Percentiles rank a stretch among this genome's conserved stretches.
These are phyloP conservation scores for Crossocerus cetratus DNA, from an alignment of 2,888 invertebrate species.

Conservation along the genomic window DNA sequence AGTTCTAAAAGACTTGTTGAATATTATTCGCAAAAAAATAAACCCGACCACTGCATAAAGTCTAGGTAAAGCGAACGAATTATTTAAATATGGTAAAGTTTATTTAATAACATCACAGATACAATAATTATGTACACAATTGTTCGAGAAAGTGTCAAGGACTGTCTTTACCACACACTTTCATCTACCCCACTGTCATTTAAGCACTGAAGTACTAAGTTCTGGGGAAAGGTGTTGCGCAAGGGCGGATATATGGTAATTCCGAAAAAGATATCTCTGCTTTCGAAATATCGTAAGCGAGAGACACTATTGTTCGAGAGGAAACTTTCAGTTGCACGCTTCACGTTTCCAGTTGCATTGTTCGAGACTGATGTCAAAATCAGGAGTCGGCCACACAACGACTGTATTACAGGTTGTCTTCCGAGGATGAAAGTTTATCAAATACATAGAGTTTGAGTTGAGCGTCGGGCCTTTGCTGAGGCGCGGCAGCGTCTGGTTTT, in stretches of 20 bases:
- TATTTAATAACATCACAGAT: constrained; percentile 76
- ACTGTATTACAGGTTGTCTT: constrained; percentile 70
- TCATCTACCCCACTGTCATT: constrained; percentile 62
- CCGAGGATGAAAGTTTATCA: constrained; percentile 71
- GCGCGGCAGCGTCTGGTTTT: constrained; percentile 64
- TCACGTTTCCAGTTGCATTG: constrained; percentile 20
- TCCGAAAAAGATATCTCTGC: constrained; percentile 48
- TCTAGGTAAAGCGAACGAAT: too few species aligned
- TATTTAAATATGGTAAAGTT: constrained; percentile 73
- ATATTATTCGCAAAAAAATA: too few species aligned
- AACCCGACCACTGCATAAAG: too few species aligned
- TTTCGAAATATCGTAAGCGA: constrained; percentile 45
- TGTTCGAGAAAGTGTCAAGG: constrained; percentile 59
- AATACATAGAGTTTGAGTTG: constrained; percentile 73
- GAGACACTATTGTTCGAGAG: constrained; percentile 43
- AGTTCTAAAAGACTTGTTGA: too few species aligned
- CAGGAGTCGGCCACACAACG: constrained; percentile 29
- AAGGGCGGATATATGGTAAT: constrained; percentile 57
- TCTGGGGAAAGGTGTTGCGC: constrained; percentile 64
- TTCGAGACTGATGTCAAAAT: constrained; percentile 40
- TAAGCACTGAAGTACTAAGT: constrained; percentile 72
- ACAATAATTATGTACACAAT: constrained; percentile 75
- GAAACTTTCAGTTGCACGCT: constrained; percentile 21
- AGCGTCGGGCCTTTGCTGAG: constrained; percentile 69
- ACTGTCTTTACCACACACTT: constrained; percentile 44